phyloP scores from a whole-genome alignment of 2,797 vertebrate genomes.

The Cuniculus paca region DNA sequence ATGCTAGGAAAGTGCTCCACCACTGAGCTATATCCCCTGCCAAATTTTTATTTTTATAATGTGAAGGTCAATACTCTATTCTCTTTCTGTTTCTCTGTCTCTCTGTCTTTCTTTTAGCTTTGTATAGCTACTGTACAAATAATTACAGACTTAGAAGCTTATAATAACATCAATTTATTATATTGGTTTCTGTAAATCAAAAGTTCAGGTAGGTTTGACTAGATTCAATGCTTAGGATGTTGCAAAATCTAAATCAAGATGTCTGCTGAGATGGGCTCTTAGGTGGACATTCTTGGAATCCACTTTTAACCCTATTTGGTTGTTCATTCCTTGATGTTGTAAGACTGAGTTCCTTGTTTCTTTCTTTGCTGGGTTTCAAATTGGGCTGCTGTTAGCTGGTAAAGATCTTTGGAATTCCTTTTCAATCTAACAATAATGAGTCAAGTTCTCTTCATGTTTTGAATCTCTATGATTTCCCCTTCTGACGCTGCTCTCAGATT shows the following conservation, averaged over 20 bases:
- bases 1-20: neutral
- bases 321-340: neutral
- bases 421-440: neutral
- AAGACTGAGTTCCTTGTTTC: neutral
- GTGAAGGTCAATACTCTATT: conserved; percentile 7
- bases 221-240: neutral
- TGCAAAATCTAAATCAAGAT: neutral
- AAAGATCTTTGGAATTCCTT: neutral
- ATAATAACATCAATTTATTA: neutral
- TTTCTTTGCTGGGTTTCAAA: neutral
- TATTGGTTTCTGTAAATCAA: neutral
- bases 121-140: conserved; percentile 44
- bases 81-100: no score
- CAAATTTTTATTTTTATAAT: conserved; percentile 48
- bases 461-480: conserved; percentile 34
- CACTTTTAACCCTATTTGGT: neutral
- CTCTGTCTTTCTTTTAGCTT: neutral
- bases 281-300: neutral
- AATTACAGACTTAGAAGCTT: neutral
- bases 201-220: neutral
- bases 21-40: neutral
- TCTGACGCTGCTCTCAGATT: neutral
- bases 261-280: neutral
- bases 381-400: neutral
- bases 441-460: neutral